Evolutionary conservation across 2,888 invertebrate species (phyloP).

Genomic region (Brachyptera putata): DNA sequence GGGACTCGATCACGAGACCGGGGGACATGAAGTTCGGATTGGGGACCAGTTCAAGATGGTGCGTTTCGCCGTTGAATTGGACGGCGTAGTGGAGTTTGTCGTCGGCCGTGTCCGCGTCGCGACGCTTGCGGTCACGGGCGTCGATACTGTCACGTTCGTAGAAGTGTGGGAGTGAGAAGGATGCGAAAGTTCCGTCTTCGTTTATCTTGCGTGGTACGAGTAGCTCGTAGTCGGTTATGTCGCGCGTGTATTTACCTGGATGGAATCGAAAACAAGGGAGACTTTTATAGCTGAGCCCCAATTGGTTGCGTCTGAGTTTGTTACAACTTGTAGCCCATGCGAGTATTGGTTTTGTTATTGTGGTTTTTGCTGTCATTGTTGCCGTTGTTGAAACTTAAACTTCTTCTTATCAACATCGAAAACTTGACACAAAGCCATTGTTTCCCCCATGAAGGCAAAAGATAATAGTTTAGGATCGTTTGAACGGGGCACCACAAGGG

Average conservation of each 20-base stretch:
- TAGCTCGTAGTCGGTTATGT: conserved; percentile 47
- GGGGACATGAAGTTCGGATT: conserved; percentile 51
- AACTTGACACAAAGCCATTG: no score
- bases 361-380: no score
- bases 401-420: no score
- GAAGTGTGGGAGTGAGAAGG: conserved; percentile 47
- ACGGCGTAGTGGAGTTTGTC: conserved; percentile 38
- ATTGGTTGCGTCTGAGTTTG: no score
- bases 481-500: no score
- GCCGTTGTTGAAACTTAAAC: no score
- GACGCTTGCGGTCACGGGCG: background rate
- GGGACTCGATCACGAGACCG: conserved; percentile 33
- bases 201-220: conserved; percentile 48
- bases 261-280: background rate
- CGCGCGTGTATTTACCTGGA: conserved; percentile 48
- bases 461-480: no score
- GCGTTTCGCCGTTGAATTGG: conserved; percentile 40
- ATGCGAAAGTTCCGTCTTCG: conserved; percentile 47
- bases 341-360: no score
- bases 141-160: background rate
- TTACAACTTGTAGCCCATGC: no score
- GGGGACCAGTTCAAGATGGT: conserved; percentile 50
- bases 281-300: no score
- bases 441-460: no score
- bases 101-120: background rate